A percentile compares a stretch with the other conserved stretches of the same genome.
Conservation (phyloP, 1,140 invertebrate genomes). For the Cyrtorhinus lividipennis region DNA sequence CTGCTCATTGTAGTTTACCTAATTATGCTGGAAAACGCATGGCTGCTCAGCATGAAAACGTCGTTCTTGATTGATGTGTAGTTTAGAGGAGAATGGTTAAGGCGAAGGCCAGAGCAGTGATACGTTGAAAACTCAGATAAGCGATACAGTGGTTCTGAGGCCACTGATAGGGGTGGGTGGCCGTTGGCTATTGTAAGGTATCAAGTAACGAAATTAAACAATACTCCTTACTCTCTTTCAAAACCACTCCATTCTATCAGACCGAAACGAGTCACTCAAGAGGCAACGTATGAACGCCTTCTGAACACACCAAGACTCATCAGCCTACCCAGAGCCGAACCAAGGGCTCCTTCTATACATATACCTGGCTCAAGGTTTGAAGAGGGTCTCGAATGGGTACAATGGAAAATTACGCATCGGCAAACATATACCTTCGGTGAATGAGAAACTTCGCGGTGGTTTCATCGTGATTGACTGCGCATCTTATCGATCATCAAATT, state of each 20-base stretch:
- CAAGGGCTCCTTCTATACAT: background rate
- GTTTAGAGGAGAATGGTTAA: too few species aligned
- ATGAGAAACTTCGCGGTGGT: too few species aligned
- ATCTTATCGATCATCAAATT: too few species aligned
- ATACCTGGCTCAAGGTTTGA: too few species aligned
- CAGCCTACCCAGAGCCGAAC: background rate
- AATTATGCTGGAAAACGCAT: too few species aligned
- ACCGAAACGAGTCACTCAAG: background rate
- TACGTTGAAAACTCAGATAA: background rate
- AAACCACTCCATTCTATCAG: background rate
- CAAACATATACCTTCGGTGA: too few species aligned
- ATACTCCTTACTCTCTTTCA: background rate
- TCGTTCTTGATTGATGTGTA: too few species aligned
- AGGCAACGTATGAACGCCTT: background rate
- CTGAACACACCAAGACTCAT: background rate
- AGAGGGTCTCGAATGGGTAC: too few species aligned
- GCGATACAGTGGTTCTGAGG: background rate
- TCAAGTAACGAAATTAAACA: conserved; percentile 1
- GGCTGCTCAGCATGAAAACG: too few species aligned
- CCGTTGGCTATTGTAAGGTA: background rate
- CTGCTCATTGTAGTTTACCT: too few species aligned
- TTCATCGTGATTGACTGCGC: too few species aligned
- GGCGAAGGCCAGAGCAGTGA: background rate
- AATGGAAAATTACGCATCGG: too few species aligned
- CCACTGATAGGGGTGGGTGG: background rate